Conservation (phyloP, 1,140 invertebrate species). For the Temnothorax longispinosus region DNA sequence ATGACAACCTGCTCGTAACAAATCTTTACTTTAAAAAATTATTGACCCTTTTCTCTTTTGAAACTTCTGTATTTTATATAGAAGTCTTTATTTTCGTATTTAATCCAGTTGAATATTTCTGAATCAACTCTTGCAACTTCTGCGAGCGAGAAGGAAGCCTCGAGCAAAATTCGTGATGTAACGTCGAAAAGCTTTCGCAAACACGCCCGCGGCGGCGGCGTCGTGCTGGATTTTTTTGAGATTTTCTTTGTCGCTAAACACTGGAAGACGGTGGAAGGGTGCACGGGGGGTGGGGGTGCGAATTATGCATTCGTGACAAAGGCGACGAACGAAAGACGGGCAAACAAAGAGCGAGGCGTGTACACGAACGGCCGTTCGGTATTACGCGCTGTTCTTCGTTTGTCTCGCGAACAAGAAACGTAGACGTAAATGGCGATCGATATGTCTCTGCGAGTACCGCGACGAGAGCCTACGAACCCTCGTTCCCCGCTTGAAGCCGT, state of each 20-base stretch:
- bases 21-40: not conserved
- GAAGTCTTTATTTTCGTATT: not conserved
- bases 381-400: conserved; percentile 83
- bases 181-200: conserved; percentile 3
- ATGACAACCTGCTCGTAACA: not conserved
- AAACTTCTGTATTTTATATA: not conserved
- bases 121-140: not conserved
- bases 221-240: conserved; percentile 33
- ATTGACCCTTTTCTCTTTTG: not conserved
- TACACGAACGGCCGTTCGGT: conserved; percentile 72
- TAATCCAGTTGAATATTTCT: not conserved
- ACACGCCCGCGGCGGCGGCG: conserved; percentile 3
- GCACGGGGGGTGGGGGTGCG: conserved; percentile 57
- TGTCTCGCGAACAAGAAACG: conserved; percentile 75
- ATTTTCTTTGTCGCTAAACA: conserved; percentile 61
- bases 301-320: conserved; percentile 78
- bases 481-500: not conserved
- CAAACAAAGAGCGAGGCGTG: conserved; percentile 65
- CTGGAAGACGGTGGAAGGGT: conserved; percentile 17
- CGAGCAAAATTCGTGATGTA: not conserved
- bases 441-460: conserved; percentile 77
- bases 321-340: conserved; percentile 72
- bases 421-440: conserved; percentile 68
- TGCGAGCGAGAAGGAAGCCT: too few relatives aligned
- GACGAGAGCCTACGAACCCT: conserved; percentile 79